phyloP scores from a whole-genome alignment of 2,888 invertebrate species.

The Tiphia femorata region DNA sequence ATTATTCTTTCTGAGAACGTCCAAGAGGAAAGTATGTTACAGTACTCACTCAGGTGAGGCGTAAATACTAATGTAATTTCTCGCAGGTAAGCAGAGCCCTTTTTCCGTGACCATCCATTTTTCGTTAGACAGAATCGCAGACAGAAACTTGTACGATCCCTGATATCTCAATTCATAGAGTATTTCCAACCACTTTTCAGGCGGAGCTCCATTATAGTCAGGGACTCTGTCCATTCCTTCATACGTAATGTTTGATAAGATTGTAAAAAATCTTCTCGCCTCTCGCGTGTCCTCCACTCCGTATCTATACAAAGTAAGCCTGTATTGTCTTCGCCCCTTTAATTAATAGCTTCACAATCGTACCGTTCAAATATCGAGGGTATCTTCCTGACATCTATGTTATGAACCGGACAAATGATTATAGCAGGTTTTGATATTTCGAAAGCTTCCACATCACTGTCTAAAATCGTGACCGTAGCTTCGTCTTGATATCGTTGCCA shows the following conservation, averaged over 20 bases:
- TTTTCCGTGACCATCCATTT: conserved; percentile 42
- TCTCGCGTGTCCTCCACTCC: conserved; percentile 41
- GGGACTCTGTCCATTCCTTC: conserved; percentile 31
- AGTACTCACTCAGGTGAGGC: conserved; percentile 39
- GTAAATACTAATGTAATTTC: conserved; percentile 32
- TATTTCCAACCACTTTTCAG: conserved; percentile 48
- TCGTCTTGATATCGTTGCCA: conserved; percentile 50
- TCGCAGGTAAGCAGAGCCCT: conserved; percentile 43
- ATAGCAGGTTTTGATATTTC: conserved; percentile 75
- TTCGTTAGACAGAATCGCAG: background rate
- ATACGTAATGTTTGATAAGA: conserved; percentile 42
- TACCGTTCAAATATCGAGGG: conserved; percentile 3
- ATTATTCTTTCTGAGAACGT: too few species aligned
- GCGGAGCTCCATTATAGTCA: conserved; percentile 29
- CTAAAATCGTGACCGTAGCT: conserved; percentile 42
- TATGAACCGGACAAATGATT: background rate
- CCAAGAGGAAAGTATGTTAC: background rate
- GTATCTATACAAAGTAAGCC: conserved; percentile 34
- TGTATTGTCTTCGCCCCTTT: background rate
- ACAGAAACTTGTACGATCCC: background rate
- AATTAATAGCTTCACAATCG: background rate
- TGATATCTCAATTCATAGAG: conserved; percentile 44
- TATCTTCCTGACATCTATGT: background rate
- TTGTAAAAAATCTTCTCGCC: conserved; percentile 41
- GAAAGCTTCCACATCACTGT: conserved; percentile 41